Percentiles rank a stretch among this genome's conserved stretches.
These are phyloP conservation scores for Anguilla rostrata DNA, from an alignment of 2,113 vertebrate genomes.

Conservation along the genomic window DNA sequence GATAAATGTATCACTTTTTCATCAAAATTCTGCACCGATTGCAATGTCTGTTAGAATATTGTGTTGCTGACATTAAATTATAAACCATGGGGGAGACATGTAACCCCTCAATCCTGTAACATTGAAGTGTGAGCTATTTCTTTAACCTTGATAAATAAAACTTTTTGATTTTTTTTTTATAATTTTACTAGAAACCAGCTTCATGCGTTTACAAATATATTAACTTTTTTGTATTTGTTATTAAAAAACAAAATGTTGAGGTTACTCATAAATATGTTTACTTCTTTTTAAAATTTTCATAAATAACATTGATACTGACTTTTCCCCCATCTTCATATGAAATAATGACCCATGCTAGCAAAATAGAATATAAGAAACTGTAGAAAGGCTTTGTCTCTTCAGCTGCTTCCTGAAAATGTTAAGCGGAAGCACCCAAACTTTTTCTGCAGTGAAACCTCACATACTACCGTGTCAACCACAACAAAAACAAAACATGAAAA, in stretches of 20 bases:
- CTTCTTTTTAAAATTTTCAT: constrained; percentile 72
- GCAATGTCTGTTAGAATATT: constrained; percentile 54
- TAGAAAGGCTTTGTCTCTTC: constrained; percentile 68
- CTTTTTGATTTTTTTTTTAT: constrained; percentile 65
- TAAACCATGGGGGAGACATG: constrained; percentile 51
- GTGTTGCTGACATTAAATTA: constrained; percentile 67
- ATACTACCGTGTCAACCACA: constrained; percentile 52
- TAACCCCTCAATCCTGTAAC: constrained; percentile 35
- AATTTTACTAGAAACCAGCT: constrained; percentile 76
- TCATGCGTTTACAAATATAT: constrained; percentile 81
- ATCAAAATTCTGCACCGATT: constrained; percentile 59
- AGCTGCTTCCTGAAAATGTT: constrained; percentile 73
- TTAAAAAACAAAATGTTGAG: constrained; percentile 78
- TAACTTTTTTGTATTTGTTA: constrained; percentile 75
- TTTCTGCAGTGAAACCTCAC: constrained; percentile 60
- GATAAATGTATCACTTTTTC: neutral
- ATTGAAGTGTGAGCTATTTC: constrained; percentile 45
- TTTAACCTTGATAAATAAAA: constrained; percentile 76
- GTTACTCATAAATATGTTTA: constrained; percentile 79
- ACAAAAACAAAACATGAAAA: constrained; percentile 46
- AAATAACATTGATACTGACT: constrained; percentile 83
- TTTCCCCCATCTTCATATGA: constrained; percentile 74
- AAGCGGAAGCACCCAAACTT: constrained; percentile 72
- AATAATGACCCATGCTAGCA: constrained; percentile 82
- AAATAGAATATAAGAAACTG: constrained; percentile 79